A percentile compares a stretch with the other conserved stretches of the same genome.
These are phyloP conservation scores for Meda fulgida DNA, from an alignment of 2,797 vertebrate species.

Conservation along the genomic window DNA sequence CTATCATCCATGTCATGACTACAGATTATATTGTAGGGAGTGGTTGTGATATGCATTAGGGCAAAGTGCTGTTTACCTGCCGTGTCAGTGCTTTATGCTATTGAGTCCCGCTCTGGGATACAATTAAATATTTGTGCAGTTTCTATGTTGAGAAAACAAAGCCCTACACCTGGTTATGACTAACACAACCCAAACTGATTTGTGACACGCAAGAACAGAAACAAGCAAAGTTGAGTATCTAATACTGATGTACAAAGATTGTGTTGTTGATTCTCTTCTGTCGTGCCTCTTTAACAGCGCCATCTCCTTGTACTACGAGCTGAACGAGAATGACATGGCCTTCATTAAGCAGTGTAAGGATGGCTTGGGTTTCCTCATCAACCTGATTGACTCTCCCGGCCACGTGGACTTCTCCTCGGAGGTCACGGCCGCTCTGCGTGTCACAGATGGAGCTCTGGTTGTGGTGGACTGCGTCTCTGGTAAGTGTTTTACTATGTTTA, in stretches of 20 bases:
- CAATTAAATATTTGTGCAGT: background rate
- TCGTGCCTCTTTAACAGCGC: conserved; percentile 74
- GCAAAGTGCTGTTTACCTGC: background rate
- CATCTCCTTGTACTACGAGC: conserved; percentile 92
- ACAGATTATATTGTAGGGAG: background rate
- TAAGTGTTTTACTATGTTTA: conserved; percentile 66
- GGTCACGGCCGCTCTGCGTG: conserved; percentile 93
- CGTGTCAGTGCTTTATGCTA: background rate
- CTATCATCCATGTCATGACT: background rate
- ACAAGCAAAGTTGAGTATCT: background rate
- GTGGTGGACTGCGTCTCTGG: conserved; percentile 96
- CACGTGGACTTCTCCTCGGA: conserved; percentile 97
- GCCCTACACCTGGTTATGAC: background rate
- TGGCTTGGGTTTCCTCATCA: conserved; percentile 92
- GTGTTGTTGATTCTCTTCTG: background rate
- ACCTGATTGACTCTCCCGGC: conserved; percentile 94
- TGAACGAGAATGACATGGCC: conserved; percentile 85
- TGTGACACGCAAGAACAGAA: no score
- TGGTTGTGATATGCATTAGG: background rate
- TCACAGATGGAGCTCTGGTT: conserved; percentile 94
- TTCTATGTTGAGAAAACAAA: no score
- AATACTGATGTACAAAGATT: no score
- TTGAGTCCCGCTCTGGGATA: background rate
- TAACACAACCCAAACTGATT: background rate
- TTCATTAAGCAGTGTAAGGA: conserved; percentile 96